Base-by-base conservation (phyloP, 2,797 vertebrate genomes). In the Podargus strigoides region DNA sequence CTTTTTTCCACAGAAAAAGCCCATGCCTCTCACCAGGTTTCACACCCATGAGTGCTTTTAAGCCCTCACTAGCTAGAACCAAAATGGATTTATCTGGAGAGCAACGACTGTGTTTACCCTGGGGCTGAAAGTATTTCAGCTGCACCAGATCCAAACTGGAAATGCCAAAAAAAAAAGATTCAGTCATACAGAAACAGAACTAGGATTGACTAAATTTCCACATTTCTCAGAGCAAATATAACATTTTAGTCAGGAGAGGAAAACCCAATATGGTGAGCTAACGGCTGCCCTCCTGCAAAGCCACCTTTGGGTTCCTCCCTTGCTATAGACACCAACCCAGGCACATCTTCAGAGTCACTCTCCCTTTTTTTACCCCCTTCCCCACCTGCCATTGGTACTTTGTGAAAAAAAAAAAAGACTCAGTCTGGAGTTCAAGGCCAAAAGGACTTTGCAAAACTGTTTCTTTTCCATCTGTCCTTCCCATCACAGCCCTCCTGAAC, bases 341-440 rank as follows among this genome's bases (percentile, higher is more conserved):
- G 3, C 1, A 0, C 5, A n/a, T 10, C 23, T 60, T 49, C 46
- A 42, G 28, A 27, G 67, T 19, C 1, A 0, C 4, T 74, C 15
- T 27, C 27, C 44, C 4, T 37, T 47, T 75, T 80, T 58, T 66
- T 11, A 10, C 3, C 12, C 7, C 3, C 6, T 68, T 73, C 10
- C 1, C 8, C 24, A 36, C 22, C 10, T 53, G 14, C 6, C 19
- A 10, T 7, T 70, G 9, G 2, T 36, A 64, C 46, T 70, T 64
- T 2, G 32, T 36, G 2, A 3, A 17, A 37, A 24, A 55, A 58
- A 18, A 14, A 56, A 18, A 28, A 39, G 23, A 7, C 10, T 56
- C 10, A 8, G 2, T 22, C 34, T 67, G 34, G 21, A 75, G 7
- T 36, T 47, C 22, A 63, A 52, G 27, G 28, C 11, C n/a, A 39